These are phyloP conservation scores for Sorex fumeus DNA, from an alignment of 2,113 vertebrate genomes.

Conservation along the genomic window DNA sequence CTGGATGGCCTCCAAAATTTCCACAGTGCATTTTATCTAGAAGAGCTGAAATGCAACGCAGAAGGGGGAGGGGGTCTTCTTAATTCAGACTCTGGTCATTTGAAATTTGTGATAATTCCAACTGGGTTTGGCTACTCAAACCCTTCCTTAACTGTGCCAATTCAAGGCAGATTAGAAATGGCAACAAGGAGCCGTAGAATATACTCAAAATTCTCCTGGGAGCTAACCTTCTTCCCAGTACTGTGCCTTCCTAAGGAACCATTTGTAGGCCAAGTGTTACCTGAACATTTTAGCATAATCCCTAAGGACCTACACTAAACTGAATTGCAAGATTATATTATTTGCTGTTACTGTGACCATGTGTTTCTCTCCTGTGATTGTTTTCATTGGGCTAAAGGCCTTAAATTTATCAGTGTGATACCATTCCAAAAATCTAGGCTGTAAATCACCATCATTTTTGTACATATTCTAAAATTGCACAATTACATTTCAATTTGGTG, in stretches of 20 bases:
- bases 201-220: neutral
- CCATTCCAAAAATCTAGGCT: slow-evolving; percentile 36
- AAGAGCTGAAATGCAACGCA: slow-evolving; percentile 57
- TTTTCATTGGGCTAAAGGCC: slow-evolving; percentile 16
- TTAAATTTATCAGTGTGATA: slow-evolving; percentile 59
- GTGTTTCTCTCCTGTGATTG: slow-evolving; percentile 11
- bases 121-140: slow-evolving; percentile 52
- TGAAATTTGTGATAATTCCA: slow-evolving; percentile 73
- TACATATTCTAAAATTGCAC: slow-evolving; percentile 44
- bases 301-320: neutral
- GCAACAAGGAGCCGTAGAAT: neutral
- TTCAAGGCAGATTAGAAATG: slow-evolving; percentile 30
- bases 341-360: neutral
- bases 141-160: slow-evolving; percentile 19
- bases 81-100: slow-evolving; percentile 64
- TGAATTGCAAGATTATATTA: neutral
- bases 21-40: slow-evolving; percentile 60
- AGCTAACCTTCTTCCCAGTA: neutral
- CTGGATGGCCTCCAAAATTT: slow-evolving; percentile 77
- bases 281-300: neutral
- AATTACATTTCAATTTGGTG: slow-evolving; percentile 51
- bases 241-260: neutral
- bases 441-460: slow-evolving; percentile 49
- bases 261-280: neutral
- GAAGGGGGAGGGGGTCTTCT: slow-evolving; percentile 48